These are phyloP conservation scores for Patella vulgata DNA, from an alignment of 1,140 invertebrate species.

Conservation along the genomic window DNA sequence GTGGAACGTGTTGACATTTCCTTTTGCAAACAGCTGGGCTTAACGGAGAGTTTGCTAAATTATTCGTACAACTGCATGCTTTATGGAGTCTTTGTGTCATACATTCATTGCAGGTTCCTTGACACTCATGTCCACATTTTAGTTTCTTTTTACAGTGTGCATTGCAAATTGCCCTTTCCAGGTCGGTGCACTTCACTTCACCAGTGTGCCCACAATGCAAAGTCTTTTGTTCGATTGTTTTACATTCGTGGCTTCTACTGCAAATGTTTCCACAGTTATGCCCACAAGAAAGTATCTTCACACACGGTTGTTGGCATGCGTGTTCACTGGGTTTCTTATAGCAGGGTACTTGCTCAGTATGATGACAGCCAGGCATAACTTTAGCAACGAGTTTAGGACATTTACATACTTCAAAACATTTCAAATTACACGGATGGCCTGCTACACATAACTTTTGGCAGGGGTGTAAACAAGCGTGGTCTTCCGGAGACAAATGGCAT, in stretches of 20 bases:
- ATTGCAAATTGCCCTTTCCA: constrained; percentile 7
- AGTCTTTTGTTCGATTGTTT: not conserved
- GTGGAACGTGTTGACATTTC: constrained; percentile 69
- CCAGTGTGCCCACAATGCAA: constrained; percentile 49
- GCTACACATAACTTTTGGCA: too few species aligned
- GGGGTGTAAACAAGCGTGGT: too few species aligned
- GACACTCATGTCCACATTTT: constrained; percentile 27
- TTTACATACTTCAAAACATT: too few species aligned
- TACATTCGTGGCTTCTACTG: constrained; percentile 62
- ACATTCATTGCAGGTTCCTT: constrained; percentile 59
- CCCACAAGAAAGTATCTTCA: too few species aligned
- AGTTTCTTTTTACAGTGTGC: constrained; percentile 4
- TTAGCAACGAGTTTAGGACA: constrained; percentile 25
- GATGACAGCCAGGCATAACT: constrained; percentile 32
- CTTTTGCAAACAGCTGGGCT: constrained; percentile 71
- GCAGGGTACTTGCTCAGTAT: constrained; percentile 35
- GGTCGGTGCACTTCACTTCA: constrained; percentile 32
- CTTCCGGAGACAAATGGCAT: too few species aligned
- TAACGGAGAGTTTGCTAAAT: constrained; percentile 68
- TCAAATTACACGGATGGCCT: too few species aligned
- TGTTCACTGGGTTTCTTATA: too few species aligned
- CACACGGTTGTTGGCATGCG: too few species aligned
- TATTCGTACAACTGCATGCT: constrained; percentile 44
- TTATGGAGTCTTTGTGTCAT: constrained; percentile 73
- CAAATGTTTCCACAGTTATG: too few species aligned